Conservation (phyloP, 1,140 invertebrate species). For the Euschistus heros region DNA sequence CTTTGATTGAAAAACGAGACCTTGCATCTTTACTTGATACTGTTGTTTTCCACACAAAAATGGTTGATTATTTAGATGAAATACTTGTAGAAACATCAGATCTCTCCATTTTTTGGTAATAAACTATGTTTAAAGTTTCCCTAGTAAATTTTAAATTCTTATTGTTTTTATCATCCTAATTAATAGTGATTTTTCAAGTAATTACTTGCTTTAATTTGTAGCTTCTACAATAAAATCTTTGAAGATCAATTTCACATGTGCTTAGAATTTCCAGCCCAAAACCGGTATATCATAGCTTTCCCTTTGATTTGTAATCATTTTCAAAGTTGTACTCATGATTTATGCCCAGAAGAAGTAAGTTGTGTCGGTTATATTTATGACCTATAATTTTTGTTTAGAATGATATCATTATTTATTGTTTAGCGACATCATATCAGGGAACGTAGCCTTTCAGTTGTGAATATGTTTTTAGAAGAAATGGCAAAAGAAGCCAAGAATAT, state of each 20-base stretch:
- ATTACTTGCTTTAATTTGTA: slow-evolving; percentile 31
- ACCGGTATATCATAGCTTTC: slow-evolving; percentile 94
- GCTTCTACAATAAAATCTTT: slow-evolving; percentile 94
- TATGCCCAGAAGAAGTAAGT: slow-evolving; percentile 89
- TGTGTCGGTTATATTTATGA: background rate
- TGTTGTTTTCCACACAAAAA: slow-evolving; percentile 92
- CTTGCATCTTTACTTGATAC: slow-evolving; percentile 89
- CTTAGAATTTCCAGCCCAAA: slow-evolving; percentile 94
- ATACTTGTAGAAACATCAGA: slow-evolving; percentile 94
- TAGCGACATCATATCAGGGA: slow-evolving; percentile 88
- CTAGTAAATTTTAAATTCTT: slow-evolving; percentile 9
- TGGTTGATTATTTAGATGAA: slow-evolving; percentile 97
- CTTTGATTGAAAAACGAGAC: slow-evolving; percentile 74
- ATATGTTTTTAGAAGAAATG: slow-evolving; percentile 97
- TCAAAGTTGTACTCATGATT: slow-evolving; percentile 92
- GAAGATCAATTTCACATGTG: slow-evolving; percentile 98
- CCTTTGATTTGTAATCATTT: slow-evolving; percentile 96
- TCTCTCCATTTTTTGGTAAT: slow-evolving; percentile 83
- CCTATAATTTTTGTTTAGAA: background rate
- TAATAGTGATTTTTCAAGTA: background rate
- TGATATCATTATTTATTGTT: slow-evolving; percentile 14
- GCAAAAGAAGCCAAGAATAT: slow-evolving; percentile 98
- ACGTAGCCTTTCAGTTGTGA: slow-evolving; percentile 89
- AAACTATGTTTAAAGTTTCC: background rate
- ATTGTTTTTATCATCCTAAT: background rate